phyloP scores from a whole-genome alignment of 1,140 invertebrate genomes.

The Drusus annulatus region DNA sequence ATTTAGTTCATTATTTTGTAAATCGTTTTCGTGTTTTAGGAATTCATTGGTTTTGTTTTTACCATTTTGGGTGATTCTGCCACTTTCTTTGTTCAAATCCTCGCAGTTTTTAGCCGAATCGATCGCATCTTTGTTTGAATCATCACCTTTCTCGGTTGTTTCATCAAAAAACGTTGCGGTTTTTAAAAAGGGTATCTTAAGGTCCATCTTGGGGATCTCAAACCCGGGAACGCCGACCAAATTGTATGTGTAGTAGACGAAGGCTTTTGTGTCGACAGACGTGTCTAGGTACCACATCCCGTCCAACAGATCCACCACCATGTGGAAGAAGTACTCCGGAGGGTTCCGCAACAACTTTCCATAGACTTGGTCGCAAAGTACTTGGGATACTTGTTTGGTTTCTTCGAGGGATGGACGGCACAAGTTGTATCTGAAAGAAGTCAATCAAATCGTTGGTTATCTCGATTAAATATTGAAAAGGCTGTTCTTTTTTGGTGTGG shows the following conservation, averaged over 20 bases:
- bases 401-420: conserved; percentile 67
- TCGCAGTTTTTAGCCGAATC: too few relatives aligned
- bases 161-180: neutral
- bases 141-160: neutral
- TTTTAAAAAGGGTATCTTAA: neutral
- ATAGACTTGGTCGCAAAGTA: conserved; percentile 65
- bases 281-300: conserved; percentile 68
- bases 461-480: too few relatives aligned
- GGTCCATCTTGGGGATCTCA: conserved; percentile 27
- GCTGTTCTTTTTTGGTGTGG: too few relatives aligned
- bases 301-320: conserved; percentile 66
- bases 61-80: neutral
- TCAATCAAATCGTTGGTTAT: too few relatives aligned
- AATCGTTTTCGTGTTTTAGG: too few relatives aligned
- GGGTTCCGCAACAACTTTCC: conserved; percentile 66
- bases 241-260: conserved; percentile 62
- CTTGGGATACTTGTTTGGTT: conserved; percentile 65
- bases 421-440: conserved; percentile 72
- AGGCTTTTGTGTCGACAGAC: conserved; percentile 60
- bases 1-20: neutral
- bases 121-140: neutral
- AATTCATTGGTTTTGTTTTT: neutral
- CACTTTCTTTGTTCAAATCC: too few relatives aligned
- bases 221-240: conserved; percentile 65
- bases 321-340: conserved; percentile 69